Base-by-base conservation (phyloP, 30 jellyfish, hydroid and myxozoan species). In the Pelagia noctiluca region DNA sequence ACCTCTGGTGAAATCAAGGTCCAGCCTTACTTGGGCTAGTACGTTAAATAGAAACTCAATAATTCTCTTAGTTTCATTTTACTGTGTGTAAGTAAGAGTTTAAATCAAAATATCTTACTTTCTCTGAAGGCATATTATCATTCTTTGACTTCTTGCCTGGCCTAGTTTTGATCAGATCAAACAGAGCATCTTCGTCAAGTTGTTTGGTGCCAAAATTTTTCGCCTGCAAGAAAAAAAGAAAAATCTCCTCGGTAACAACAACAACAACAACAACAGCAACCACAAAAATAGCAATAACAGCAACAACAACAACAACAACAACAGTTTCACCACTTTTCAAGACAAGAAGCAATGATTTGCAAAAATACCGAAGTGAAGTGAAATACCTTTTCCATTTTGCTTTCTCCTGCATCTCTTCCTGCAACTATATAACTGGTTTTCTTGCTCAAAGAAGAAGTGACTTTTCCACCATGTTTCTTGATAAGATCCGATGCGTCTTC, bases 371-470 rank as follows among this genome's bases (percentile, higher is more conserved):
- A 5, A 8, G 57, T 42, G 57, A 42, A 42, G 16, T 34, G 32
- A 28, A 34, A 31, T 35, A 89, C 99, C 91, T 95, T 95, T 52
- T 82, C 93, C 63, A 95, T 19, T 72, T 95, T 95, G 35, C 99
- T 73, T 38, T 74, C 90, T 12, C 99, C 99, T 21, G 98, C 92
- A 46, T 95, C 99, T 77, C 97, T 57, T 19, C 99, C 99, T 35
- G 85, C 96, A 64, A 95, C 83, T 0, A 95, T 50, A 36, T 75
- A 95, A 31, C 86, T 73, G 35, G 99, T 95, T 79, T 74, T 95
- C 57, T 95, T 89, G 86, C 99, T 95, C 2, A 95, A 97, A 62
- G 89, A 78, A 0, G 88, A 49, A 11, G 98, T 92, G 3, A 95
- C 98, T 38, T 86, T 89, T 1, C 99, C 99, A 29, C 99, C 99